Evolutionary conservation across 2,888 invertebrate species (phyloP), one percentile per base, ranked within the genome.

Genomic region (Drosophila mayaguana): DNA sequence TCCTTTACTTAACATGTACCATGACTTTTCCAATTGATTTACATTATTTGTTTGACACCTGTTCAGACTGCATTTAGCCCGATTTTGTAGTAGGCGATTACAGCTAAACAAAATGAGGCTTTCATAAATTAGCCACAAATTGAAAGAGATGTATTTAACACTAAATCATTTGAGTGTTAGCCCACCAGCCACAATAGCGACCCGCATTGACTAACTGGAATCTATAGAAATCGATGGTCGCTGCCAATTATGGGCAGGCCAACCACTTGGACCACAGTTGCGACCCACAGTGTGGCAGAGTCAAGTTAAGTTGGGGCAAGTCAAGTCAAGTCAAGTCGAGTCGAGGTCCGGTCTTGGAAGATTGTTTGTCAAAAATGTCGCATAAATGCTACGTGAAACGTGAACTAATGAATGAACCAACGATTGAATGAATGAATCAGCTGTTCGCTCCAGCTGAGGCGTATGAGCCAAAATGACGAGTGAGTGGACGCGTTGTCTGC

Each of bases 321-420:
- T 54, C 2, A n/a, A 32, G 48, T 48, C 28, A n/a, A 18, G 51
- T 20, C 7, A 25, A 38, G 40, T 54, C 2, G 25, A 28, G 57
- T 53, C 43, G 42, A 34, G 43, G 50, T 48, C 45, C 56, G 56
- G 43, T 43, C 43, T 51, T 51, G 59, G 38, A 63, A 79, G 67
- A 82, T 69, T 71, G 87, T 80, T 88, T 83, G 88, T 86, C 83
- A 71, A 83, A 83, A 86, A 64, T 83, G 88, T 83, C 86, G 72
- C 68, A 71, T 80, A 75, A 88, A 80, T 86, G 74, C 63, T 59
- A 67, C 61, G 67, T 56, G 68, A 72, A 80, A 62, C 75, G 66
- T 78, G 50, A 78, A 67, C 80, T 56, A 66, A 45, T 56, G 72
- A 56, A 56, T 43, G 55, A 55, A 43, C 32, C 56, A 50, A 42